These are phyloP conservation scores for Canis aureus DNA, from an alignment of 2,113 vertebrate species.

Conservation along the genomic window DNA sequence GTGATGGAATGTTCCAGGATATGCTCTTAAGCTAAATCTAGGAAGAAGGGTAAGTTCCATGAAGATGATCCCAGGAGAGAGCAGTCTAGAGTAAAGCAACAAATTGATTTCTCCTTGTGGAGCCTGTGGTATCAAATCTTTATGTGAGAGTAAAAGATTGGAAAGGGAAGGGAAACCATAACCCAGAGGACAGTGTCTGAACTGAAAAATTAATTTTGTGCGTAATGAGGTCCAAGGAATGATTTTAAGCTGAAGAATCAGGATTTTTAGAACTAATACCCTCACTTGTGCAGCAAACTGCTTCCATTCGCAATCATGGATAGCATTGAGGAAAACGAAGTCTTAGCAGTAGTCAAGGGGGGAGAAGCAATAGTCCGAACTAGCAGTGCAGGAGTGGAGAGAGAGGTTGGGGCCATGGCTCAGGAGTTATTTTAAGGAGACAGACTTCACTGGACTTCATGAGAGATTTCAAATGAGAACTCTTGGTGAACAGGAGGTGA, in stretches of 20 bases:
- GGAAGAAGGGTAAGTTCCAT: neutral
- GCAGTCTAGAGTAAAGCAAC: neutral
- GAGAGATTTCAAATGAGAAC: neutral
- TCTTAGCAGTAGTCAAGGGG: neutral
- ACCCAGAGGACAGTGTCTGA: neutral
- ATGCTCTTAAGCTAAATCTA: neutral
- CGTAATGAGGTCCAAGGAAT: neutral
- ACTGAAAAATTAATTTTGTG: neutral
- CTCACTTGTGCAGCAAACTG: neutral
- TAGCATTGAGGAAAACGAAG: neutral
- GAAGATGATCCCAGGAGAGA: neutral
- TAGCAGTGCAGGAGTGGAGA: neutral
- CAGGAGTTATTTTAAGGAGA: neutral
- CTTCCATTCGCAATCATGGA: neutral
- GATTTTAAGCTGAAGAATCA: constrained; percentile 4
- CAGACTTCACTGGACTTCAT: neutral
- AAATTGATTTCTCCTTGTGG: neutral
- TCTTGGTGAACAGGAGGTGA: neutral
- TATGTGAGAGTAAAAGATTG: neutral
- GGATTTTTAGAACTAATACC: neutral
- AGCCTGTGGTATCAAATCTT: neutral
- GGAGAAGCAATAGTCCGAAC: neutral
- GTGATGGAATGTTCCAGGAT: neutral
- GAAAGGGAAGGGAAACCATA: neutral
- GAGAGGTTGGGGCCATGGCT: neutral